Evolutionary conservation across 2,888 invertebrate species (phyloP), one percentile per base, ranked within the genome.

Genomic region (Agrochola lychnidis): DNA sequence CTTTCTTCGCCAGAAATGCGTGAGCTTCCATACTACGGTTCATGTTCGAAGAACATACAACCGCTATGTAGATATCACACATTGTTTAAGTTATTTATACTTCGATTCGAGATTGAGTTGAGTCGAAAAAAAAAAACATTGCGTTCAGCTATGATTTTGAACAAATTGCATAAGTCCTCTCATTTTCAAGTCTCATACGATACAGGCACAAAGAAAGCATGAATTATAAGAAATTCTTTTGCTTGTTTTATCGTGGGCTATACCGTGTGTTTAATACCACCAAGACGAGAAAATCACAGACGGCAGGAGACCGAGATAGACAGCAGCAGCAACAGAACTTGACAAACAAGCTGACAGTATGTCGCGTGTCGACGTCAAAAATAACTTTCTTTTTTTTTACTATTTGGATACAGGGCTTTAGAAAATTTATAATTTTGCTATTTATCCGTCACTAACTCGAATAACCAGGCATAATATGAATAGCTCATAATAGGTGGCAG

Each of bases 1-100:
- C 99, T 92, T 99, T 99, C 97, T 99, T 99, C 75, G 99, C 98
- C 69, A 99, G 96, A 95, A 99, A 99, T 78, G 99, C 99, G 96
- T 99, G 99, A 25, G 99, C 99, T 97, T 99, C 99, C 99, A 99
- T 99, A 91, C 99, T 99, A 78, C 99, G 97, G 93, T 99, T 99
- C 99, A 99, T 99, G 94, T 99, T 99, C 91, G 99, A 99, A 14
- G 99, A 99, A 96, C 99, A 99, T 88, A 99, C 99, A 74, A 99
- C 99, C 42, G 99, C 99, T 90, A 99, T 97, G 91, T 97, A 98
- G 89, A 98, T 89, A 90, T 97, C 95, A 77, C 91, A 92, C 94
- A 95, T 94, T 67, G 70, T 85, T 22, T 59, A 22, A 59, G 56
- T 66, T 66, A 51, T 64, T n/a, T 66, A 62, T 1, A 70, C 16